Conservation (phyloP, 2,888 invertebrate species). For the Ectemnius lituratus region DNA sequence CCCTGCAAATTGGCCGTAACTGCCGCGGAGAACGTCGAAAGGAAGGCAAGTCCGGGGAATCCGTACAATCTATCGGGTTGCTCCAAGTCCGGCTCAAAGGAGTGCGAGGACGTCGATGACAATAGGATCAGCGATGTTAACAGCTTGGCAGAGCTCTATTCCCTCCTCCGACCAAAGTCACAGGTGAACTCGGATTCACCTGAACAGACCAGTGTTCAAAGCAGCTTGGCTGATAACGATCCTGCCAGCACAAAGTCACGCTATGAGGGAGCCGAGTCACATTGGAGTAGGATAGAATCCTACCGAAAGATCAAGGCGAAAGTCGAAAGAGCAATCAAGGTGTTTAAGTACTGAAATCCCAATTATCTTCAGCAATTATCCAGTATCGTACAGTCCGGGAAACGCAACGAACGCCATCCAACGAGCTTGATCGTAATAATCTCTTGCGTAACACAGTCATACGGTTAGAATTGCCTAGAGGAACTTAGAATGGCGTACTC, state of each 20-base stretch:
- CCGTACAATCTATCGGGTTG: slow-evolving; percentile 65
- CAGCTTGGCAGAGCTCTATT: slow-evolving; percentile 55
- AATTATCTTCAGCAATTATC: background rate
- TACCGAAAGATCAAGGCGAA: slow-evolving; percentile 64
- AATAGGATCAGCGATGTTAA: slow-evolving; percentile 40
- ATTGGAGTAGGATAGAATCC: slow-evolving; percentile 54
- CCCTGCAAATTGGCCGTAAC: slow-evolving; percentile 34
- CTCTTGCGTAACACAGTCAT: background rate
- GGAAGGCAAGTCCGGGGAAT: slow-evolving; percentile 63
- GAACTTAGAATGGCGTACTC: background rate
- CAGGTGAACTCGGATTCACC: slow-evolving; percentile 39
- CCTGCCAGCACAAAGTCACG: slow-evolving; percentile 14
- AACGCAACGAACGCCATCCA: background rate
- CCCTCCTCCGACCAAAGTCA: slow-evolving; percentile 49
- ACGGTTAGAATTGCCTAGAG: no score
- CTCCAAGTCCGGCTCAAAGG: slow-evolving; percentile 49
- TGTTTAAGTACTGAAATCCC: slow-evolving; percentile 20
- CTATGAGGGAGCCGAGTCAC: slow-evolving; percentile 34
- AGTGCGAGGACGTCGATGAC: slow-evolving; percentile 43
- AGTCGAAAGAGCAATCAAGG: slow-evolving; percentile 66
- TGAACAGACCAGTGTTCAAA: no score
- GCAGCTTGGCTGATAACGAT: background rate
- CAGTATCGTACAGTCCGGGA: background rate
- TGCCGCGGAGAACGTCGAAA: slow-evolving; percentile 28
- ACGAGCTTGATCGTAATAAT: background rate